Evolutionary conservation across 92 coral and sea anemone species (phyloP), one percentile per base, ranked within the genome.

Genomic region (Epizoanthus rinbou): DNA sequence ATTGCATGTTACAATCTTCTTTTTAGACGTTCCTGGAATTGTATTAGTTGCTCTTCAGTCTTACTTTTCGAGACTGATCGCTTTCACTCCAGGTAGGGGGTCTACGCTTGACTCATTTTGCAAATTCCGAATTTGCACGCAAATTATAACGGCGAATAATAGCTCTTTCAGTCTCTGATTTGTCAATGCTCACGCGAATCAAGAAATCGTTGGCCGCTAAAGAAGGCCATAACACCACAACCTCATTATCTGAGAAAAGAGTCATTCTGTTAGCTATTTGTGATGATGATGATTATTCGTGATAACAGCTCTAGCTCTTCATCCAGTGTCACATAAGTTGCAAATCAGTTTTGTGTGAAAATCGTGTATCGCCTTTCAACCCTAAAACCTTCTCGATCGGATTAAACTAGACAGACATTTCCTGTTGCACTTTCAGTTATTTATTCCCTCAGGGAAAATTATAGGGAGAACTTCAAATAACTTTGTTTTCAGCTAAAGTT

Each of bases 61-160:
- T 52, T 62, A 22, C 54, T 60, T 8, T 52, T 63, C 25, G 28
- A 62, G 64, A 59, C 57, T 62, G 52, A 78, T 63, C 58, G 14
- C 81, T 75, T 57, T 57, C 45, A 8, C 11, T 63, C 70, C 57
- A 1, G 69, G 82, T 70, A 78, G 82, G 82, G 82, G 82, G 82
- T 63, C 35, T 3, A 21, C 24, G 59, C 14, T 18, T 22, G 23
- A 69, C 35, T 78, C 59, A 62, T 63, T 62, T 78, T 21, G 58
- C 66, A 63, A 78, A 78, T 78, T 60, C 82, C 70, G 28, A 60
- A 37, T 57, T 78, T 39, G 70, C 82, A 78, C 71, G 82, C 82
- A 78, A 78, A 17, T 57, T 59, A 23, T 41, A 47, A 15, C 41
- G 4, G 82, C 21, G 52, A 71, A 71, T 71, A 71, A 71, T 45